Base-by-base conservation (phyloP, 1,140 invertebrate species). In the Hesperophylax magnus region DNA sequence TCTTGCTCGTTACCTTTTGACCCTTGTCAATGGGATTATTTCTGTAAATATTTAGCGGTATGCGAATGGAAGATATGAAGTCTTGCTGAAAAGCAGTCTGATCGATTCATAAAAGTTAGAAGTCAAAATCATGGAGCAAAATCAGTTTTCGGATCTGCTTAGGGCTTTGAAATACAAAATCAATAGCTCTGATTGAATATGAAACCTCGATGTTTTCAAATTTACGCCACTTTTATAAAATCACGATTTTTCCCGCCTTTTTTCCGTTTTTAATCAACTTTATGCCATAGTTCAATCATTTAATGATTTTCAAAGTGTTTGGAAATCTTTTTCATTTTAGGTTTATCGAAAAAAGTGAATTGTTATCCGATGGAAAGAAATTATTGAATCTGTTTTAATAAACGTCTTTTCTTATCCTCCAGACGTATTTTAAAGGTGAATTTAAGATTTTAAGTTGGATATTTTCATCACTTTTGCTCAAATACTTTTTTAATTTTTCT, bases 21-120 rank as follows among this genome's bases (percentile, higher is more conserved):
- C 24, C 31, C 27, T 27, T 27, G 8, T 14, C 27, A 15, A 15
- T 14, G 9, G 3, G 22, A 65, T 65, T 65, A 20, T 31, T 15
- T 2, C 11, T 7, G 15, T 22, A 15, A 65, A 17, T 65, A 27
- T 65, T 63, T 24, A 7, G 22, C 61, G 9, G 24, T 6, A 65
- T 27, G 27, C 27, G 61, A 65, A 65, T 65, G 27, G 61, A 27
- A 34, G 24, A 65, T 17, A 24, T 34, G 31, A 65, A 65, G 22
- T 20, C 61, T 65, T 65, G 61, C 61, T 24, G 15, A 65, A 17
- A 65, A 65, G 24, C 61, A 65, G 22, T 65, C 24, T 34, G 22
- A 65, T 65, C 61, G 61, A 34, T 65, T 34, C 61, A 65, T 65
- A 65, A 65, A 65, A 65, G 61, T 65, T 65, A 17, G 61, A 65